phyloP scores from a whole-genome alignment of 2,888 invertebrate genomes.

The Cremastobaeus sp. region DNA sequence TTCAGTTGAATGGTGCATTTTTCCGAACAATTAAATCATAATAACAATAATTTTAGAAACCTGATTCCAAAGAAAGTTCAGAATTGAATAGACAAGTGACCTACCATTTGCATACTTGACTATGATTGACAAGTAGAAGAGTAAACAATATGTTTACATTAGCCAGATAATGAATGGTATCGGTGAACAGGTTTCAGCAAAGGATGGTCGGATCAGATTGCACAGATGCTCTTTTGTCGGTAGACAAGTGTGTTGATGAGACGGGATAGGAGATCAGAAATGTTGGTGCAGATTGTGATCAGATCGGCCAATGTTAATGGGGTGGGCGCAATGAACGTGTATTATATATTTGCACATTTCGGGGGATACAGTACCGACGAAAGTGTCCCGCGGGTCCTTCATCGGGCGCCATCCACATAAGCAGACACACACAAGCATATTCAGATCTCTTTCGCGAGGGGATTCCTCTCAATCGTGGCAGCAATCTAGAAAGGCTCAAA shows the following conservation, averaged over 20 bases:
- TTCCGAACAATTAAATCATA: too few relatives aligned
- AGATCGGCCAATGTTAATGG: constrained; percentile 57
- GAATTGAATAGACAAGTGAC: not conserved
- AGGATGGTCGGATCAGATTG: constrained; percentile 67
- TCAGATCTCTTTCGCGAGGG: constrained; percentile 20
- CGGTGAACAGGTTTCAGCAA: constrained; percentile 72
- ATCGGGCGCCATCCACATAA: constrained; percentile 17
- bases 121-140: constrained; percentile 41
- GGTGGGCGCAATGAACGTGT: constrained; percentile 49
- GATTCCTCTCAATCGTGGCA: constrained; percentile 57
- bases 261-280: constrained; percentile 61
- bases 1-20: too few relatives aligned
- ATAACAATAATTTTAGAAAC: too few relatives aligned
- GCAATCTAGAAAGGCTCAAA: constrained; percentile 76
- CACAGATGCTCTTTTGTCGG: constrained; percentile 75
- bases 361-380: constrained; percentile 63
- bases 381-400: constrained; percentile 72
- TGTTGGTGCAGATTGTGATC: constrained; percentile 51
- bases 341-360: constrained; percentile 65
- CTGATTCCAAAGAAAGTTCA: too few relatives aligned
- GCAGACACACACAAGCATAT: constrained; percentile 17
- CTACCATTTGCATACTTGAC: constrained; percentile 26
- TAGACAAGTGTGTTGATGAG: constrained; percentile 67
- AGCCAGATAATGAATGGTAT: constrained; percentile 76
- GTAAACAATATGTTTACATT: constrained; percentile 77